A percentile compares a stretch with the other conserved stretches of the same genome.
Evolutionary conservation across 2,888 invertebrate species (phyloP).

Genomic region (Anoplius nigerrimus): DNA sequence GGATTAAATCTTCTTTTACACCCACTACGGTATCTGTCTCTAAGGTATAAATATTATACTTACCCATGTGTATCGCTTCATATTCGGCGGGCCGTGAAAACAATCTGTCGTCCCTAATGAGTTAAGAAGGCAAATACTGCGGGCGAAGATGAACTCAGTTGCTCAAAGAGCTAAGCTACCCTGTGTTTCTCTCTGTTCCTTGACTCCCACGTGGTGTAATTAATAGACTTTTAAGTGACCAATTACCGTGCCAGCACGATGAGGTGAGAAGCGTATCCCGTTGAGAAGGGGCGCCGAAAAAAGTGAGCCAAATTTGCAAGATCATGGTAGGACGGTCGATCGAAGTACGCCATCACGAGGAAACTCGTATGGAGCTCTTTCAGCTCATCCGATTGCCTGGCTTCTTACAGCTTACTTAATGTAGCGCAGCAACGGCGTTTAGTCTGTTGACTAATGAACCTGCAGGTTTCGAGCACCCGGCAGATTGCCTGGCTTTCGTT

Average conservation of each 20-base stretch:
- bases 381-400: constrained; percentile 34
- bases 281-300: constrained; percentile 42
- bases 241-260: constrained; percentile 56
- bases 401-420: constrained; percentile 63
- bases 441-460: constrained; percentile 71
- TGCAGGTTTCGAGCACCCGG: constrained; percentile 47
- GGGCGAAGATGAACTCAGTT: too few relatives aligned
- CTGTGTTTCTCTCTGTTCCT: neutral
- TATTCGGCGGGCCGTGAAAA: too few relatives aligned
- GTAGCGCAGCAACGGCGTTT: constrained; percentile 57
- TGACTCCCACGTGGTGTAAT: constrained; percentile 52
- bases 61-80: too few relatives aligned
- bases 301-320: constrained; percentile 56
- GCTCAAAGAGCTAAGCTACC: neutral
- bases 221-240: constrained; percentile 73
- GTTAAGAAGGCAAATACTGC: too few relatives aligned
- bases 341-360: constrained; percentile 38
- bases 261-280: constrained; percentile 25
- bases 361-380: constrained; percentile 36
- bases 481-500: constrained; percentile 52
- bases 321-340: constrained; percentile 60
- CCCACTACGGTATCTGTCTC: too few relatives aligned
- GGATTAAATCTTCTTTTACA: too few relatives aligned
- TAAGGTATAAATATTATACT: too few relatives aligned
- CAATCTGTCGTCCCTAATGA: too few relatives aligned